Evolutionary conservation across 2,888 invertebrate species (phyloP), one percentile per base, ranked within the genome.

Genomic region (Meliscaeva auricollis): DNA sequence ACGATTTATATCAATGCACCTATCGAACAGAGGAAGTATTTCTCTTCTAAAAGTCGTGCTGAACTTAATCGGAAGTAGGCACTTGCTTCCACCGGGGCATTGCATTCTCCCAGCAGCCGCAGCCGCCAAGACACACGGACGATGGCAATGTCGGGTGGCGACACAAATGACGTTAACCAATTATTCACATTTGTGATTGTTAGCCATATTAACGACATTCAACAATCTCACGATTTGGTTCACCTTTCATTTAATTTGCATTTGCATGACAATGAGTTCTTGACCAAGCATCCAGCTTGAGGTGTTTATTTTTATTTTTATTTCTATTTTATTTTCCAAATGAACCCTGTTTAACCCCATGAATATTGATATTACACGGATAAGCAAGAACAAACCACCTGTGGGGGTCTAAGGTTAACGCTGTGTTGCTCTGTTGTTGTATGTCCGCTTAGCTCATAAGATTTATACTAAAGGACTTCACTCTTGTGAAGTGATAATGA

Each of bases 231-330:
- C 85, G 85, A 85, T 77, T 85, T 77, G 48, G 85, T 77, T 76
- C 68, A 85, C 85, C 85, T 85, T 85, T 85, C 85, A 81, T 81
- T 85, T 81, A 69, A 81, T 81, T 81, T 76, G 76, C 85, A 85
- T 85, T 85, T 81, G 62, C 81, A 72, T 81, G 64, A 77, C 76
- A 81, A 81, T 81, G 81, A 81, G 62, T 73, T 81, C 81, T 73
- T 77, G 81, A 81, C 68, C 85, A 81, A 68, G 72, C 69, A 78
- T 81, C 83, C 66, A 60, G 17, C 26, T 46, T 44, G 22, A 72
- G 52, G 58, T 26, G 35, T 38, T 66, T n/a, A n/a, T n/a, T n/a
- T n/a, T n/a, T n/a, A n/a, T n/a, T 64, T 46, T 6, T 30, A 3
- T 26, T 26, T 26, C 2, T 26, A 44, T 62, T 17, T 20, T 58